Evolutionary conservation across 2,113 vertebrate genomes (phyloP), one percentile per base, ranked within the genome.

Genomic region (Puffinus mauretanicus): DNA sequence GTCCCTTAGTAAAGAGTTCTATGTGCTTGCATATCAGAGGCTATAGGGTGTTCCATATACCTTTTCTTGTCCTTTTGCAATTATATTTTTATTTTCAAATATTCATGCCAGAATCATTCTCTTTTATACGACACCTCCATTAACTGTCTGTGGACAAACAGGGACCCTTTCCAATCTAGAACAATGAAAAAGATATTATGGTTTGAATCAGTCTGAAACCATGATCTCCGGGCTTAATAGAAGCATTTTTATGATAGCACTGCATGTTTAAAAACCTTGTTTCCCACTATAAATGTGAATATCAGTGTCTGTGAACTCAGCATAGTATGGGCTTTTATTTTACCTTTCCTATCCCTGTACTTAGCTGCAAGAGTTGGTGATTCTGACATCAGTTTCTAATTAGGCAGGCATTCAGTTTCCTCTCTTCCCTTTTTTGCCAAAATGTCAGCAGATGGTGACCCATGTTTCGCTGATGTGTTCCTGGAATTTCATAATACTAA

Each of bases 371-470:
- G 21, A 71, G n/a, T 16, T 84, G 60, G 51, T 82, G 55, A 82
- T 75, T 93, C 65, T 91, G 77, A 60, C 47, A 93, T 60, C 47
- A 38, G 34, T 72, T 89, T 88, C 77, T 87, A 93, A 91, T 94
- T 94, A 94, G 69, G 38, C 10, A 92, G 71, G 24, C 51, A 78
- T 64, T 75, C 42, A 25, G 12, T 71, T 96, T 82, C 20, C 18
- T 93, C 57, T 93, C 29, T 60, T 90, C 57, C 19, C 18, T 80
- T 88, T 86, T 92, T 67, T 49, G 32, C 52, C 81, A 93, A 85
- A 94, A 89, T 87, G 89, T 89, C 73, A 94, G 81, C 94, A 96
- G 89, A 89, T 89, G 78, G 84, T 91, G 86, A 96, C 84, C 89
- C 57, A 76, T 47, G 91, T 91, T 95, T 96, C 47, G 1, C 57